These are phyloP conservation scores for Eulimnadia texana DNA, from an alignment of 1,140 invertebrate species.

Conservation along the genomic window DNA sequence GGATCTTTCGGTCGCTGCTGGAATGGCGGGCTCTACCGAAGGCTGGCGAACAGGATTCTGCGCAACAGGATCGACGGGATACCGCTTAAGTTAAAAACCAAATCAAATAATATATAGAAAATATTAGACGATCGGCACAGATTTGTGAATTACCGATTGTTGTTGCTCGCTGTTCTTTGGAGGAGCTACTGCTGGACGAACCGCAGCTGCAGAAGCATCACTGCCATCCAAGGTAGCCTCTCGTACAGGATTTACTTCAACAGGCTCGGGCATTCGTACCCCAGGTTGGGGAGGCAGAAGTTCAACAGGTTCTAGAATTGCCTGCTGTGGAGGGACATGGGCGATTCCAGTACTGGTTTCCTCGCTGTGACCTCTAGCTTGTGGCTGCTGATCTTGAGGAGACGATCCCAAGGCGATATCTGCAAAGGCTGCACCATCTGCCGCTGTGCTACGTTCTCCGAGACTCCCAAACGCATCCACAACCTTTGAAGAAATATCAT, in stretches of 20 bases:
- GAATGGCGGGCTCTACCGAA: not conserved
- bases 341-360: not conserved
- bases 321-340: not conserved
- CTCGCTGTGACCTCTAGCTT: not conserved
- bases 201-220: not conserved
- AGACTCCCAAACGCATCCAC: not conserved
- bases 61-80: not conserved
- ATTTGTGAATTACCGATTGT: not conserved
- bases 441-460: slow-evolving; percentile 9
- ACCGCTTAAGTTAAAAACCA: not conserved
- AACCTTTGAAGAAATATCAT: too few species aligned
- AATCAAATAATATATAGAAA: too few species aligned
- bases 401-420: not conserved
- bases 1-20: not conserved
- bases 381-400: not conserved
- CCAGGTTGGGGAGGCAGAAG: too few species aligned
- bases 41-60: too few species aligned
- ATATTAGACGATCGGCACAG: not conserved
- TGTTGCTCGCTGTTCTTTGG: not conserved
- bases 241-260: not conserved
- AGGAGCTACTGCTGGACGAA: not conserved
- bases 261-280: too few species aligned
- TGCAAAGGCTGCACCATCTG: slow-evolving; percentile 7
- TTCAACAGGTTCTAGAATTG: not conserved
- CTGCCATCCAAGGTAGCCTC: not conserved